A percentile compares a stretch with the other conserved stretches of the same genome.
Conservation (phyloP, 2,888 invertebrate genomes). For the Napeogenes sylphis region DNA sequence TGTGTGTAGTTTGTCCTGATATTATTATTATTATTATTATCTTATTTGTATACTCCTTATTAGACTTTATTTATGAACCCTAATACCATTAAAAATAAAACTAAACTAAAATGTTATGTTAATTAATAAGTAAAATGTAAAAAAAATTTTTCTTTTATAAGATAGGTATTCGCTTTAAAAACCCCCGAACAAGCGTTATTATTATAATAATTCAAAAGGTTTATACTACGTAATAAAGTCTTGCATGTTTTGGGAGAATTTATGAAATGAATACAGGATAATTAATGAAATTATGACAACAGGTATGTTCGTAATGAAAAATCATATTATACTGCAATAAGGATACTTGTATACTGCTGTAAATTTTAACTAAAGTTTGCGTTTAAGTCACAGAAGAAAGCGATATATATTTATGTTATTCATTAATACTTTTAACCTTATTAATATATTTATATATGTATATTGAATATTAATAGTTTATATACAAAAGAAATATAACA, state of each 20-base stretch:
- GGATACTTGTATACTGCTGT: constrained; percentile 16
- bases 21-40: too few relatives aligned
- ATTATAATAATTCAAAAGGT: background rate
- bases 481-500: too few relatives aligned
- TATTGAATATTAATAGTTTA: too few relatives aligned
- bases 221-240: background rate
- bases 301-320: constrained; percentile 22
- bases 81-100: too few relatives aligned
- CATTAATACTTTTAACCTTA: too few relatives aligned
- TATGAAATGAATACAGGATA: constrained; percentile 7
- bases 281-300: constrained; percentile 24
- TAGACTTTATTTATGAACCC: too few relatives aligned
- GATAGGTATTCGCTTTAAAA: background rate
- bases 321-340: constrained; percentile 19
- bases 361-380: constrained; percentile 10
- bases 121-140: too few relatives aligned
- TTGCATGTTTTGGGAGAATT: background rate
- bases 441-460: too few relatives aligned
- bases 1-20: too few relatives aligned
- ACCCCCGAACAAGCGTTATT: background rate
- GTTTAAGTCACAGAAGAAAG: constrained; percentile 4
- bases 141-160: too few relatives aligned
- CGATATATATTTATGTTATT: background rate
- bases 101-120: too few relatives aligned
- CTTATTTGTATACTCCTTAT: too few relatives aligned